These are phyloP conservation scores for Excalfactoria chinensis DNA, from an alignment of 2,113 vertebrate genomes.

Conservation along the genomic window DNA sequence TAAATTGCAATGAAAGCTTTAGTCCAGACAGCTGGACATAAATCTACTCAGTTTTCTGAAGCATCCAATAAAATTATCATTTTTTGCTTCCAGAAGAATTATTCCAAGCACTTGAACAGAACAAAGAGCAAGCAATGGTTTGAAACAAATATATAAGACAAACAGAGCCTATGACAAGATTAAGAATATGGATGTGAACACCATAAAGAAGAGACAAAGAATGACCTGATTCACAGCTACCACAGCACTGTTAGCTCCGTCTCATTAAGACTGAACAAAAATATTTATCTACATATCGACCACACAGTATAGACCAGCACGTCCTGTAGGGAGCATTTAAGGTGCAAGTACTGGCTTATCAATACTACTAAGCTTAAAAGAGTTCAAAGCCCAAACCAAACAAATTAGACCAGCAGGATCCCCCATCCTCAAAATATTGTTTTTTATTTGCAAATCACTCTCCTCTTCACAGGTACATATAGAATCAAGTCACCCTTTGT, in stretches of 20 bases:
- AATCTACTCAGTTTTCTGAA: slow-evolving; percentile 15
- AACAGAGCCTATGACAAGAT: neutral
- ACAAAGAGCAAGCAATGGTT: neutral
- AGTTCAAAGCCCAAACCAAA: neutral
- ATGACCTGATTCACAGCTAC: neutral
- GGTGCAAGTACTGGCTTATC: neutral
- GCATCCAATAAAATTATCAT: neutral
- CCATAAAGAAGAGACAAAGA: neutral
- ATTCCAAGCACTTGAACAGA: neutral
- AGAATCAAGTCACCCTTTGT: neutral
- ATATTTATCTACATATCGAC: neutral
- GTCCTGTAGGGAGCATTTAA: neutral
- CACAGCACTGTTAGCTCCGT: neutral
- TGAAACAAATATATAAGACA: neutral
- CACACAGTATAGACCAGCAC: neutral
- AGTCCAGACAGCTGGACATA: neutral
- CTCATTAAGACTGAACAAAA: slow-evolving; percentile 1
- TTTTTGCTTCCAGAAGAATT: slow-evolving; percentile 24
- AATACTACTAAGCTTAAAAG: neutral
- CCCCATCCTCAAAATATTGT: too few relatives aligned
- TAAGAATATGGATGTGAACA: neutral
- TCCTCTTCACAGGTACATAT: neutral
- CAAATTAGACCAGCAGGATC: neutral
- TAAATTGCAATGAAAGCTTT: slow-evolving; percentile 12
- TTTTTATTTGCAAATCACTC: neutral